Base-by-base conservation (phyloP, 2,888 invertebrate species). In the Himalopsyche tibetana region DNA sequence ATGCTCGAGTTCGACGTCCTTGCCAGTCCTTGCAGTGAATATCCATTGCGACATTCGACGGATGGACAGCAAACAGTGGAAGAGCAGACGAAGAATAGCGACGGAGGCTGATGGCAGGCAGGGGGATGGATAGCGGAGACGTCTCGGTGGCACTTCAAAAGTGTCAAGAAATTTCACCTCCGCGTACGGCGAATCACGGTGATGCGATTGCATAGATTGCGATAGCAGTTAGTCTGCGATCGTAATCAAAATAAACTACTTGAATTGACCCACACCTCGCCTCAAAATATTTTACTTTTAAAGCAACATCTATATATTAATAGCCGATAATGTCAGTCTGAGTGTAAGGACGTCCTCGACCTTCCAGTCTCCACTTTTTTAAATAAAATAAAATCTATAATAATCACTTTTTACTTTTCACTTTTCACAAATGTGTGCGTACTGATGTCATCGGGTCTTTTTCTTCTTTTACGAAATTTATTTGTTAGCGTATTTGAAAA, bases 1-100 rank as follows among this genome's bases (percentile, higher is more conserved):
- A 63, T 63, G 56, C 56, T 63, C 56, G 56, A 63, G 56, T 63
- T 63, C 56, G 56, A 63, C 56, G 56, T 63, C 56, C 56, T 63
- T 63, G 19, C 56, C 56, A 63, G 56, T 19, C 8, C n/a, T n/a
- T n/a, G n/a, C n/a, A 63, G 19, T 11, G 56, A 63, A 19, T 19
- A 63, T 3, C 56, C 55, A 17, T 55, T 55, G 55, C n/a, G 55
- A 9, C 55, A 55, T 11, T 55, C 56, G 8, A 9, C 19, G 51
- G 51, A 51, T 15, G 51, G 51, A 19, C 56, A 19, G 56, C n/a
- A n/a, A 63, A n/a, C 19, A 63, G 19, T 63, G 56, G 19, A 63
- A 63, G 19, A 63, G 56, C 8, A 63, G 56, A 19, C 19, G 19
- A 63, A 19, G 9, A 28, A 19, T 28, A 12, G 56, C 19, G 19